Percentiles rank a stretch among this genome's conserved stretches.
phyloP scores from a whole-genome alignment of 2,113 vertebrate species.

The Mungos mungo region DNA sequence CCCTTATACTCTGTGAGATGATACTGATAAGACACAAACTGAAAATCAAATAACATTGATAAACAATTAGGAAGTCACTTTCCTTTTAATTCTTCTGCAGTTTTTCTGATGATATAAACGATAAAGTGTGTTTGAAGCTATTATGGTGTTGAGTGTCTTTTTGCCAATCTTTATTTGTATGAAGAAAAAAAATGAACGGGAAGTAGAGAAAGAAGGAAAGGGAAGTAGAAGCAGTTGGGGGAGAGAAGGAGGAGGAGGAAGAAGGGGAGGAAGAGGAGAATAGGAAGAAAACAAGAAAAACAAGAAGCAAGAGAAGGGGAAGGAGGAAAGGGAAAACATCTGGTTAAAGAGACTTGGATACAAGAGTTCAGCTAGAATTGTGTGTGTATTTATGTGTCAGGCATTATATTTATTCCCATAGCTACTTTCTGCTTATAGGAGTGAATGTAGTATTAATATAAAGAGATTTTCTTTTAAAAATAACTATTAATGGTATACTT shows the following conservation, averaged over 20 bases:
- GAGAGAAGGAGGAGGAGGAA: neutral
- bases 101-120: neutral
- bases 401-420: neutral
- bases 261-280: neutral
- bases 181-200: neutral
- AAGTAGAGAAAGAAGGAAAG: neutral
- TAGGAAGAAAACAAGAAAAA: neutral
- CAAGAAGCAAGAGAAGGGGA: neutral
- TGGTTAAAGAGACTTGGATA: neutral
- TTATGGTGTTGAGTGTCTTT: neutral
- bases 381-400: neutral
- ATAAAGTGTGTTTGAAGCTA: neutral
- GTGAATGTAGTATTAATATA: neutral
- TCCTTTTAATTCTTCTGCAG: neutral
- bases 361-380: neutral
- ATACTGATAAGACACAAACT: neutral
- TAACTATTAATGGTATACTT: neutral
- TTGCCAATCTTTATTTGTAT: neutral
- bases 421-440: neutral
- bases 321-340: neutral
- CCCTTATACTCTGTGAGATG: neutral
- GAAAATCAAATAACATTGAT: slow-evolving; percentile 4
- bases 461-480: neutral
- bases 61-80: neutral
- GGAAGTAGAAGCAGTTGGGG: neutral